Conservation (phyloP, 2,797 vertebrate species). For the Chiloscyllium punctatum region DNA sequence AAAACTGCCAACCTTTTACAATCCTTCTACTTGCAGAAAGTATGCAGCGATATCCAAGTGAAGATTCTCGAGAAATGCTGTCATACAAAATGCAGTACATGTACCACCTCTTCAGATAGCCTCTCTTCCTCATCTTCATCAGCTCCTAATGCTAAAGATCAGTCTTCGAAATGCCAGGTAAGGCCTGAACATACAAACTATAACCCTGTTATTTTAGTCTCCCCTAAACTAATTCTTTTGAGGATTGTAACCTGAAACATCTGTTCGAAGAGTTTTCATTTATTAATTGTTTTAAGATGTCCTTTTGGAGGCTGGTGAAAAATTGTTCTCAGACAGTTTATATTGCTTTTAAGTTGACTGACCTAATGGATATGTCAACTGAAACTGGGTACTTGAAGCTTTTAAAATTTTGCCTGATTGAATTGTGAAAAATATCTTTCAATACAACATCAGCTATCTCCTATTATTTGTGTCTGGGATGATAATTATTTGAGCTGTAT, state of each 20-base stretch:
- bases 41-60: conserved; percentile 73
- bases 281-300: neutral
- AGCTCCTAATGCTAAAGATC: conserved; percentile 66
- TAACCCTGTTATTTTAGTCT: neutral
- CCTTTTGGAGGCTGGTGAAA: neutral
- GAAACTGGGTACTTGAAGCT: neutral
- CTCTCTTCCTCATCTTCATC: conserved; percentile 65
- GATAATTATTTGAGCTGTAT: neutral
- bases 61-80: conserved; percentile 89
- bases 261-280: neutral
- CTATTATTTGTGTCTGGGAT: neutral
- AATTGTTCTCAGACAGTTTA: neutral
- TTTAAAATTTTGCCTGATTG: neutral
- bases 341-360: neutral
- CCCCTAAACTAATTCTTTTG: neutral
- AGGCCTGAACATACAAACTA: conserved; percentile 41
- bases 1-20: neutral
- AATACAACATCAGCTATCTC: neutral
- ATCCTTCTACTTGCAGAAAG: conserved; percentile 59
- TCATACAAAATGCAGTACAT: conserved; percentile 81
- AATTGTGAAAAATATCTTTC: neutral
- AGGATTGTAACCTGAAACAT: neutral
- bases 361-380: neutral
- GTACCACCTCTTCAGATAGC: conserved; percentile 91
- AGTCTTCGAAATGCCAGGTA: conserved; percentile 71